Conservation (phyloP, 2,113 vertebrate species). For the Myiopsitta monachus region DNA sequence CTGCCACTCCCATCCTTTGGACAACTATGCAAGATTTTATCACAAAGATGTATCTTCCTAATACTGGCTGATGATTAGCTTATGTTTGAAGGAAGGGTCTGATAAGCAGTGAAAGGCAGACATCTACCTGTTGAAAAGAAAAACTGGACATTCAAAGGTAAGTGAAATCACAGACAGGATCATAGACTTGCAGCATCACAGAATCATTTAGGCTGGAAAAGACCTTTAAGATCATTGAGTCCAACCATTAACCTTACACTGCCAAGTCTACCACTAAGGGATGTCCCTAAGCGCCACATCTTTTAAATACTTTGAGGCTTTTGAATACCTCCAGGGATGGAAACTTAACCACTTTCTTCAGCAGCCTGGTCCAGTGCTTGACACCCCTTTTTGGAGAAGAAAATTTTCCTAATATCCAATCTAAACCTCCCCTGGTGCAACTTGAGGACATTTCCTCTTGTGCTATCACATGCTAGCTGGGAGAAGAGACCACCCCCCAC, state of each 20-base stretch:
- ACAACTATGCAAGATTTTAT: background rate
- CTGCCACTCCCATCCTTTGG: background rate
- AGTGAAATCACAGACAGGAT: background rate
- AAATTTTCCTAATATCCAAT: background rate
- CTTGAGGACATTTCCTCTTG: background rate
- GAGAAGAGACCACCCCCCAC: background rate
- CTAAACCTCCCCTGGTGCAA: background rate
- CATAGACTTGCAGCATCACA: background rate
- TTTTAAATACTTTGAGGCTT: background rate
- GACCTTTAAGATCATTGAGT: background rate
- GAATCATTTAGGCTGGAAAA: background rate
- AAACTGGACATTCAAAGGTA: background rate
- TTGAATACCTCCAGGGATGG: background rate
- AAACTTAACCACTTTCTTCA: background rate
- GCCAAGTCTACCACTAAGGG: background rate
- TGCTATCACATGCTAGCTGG: background rate
- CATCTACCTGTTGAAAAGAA: slow-evolving; percentile 11
- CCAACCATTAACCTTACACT: background rate
- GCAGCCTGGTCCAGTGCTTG: background rate
- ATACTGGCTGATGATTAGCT: background rate
- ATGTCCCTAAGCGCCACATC: background rate
- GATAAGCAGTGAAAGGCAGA: background rate
- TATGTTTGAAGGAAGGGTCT: background rate
- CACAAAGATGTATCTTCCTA: background rate
- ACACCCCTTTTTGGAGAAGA: background rate